Evolutionary conservation across 1,140 invertebrate species (phyloP), one percentile per base, ranked within the genome.

Genomic region (Andrena cerasifolii): DNA sequence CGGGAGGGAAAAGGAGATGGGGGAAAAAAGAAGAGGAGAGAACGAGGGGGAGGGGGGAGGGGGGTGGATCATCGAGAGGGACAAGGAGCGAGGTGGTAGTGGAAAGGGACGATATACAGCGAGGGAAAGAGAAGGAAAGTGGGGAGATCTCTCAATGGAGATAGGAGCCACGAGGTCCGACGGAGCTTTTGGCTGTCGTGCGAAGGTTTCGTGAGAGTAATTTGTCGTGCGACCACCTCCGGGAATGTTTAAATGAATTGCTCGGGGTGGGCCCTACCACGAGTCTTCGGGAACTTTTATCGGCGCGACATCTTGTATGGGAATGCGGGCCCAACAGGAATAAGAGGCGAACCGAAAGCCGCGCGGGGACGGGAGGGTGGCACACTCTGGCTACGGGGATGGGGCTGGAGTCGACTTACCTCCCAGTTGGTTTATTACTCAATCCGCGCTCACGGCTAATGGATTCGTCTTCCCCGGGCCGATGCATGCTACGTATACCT

Each of bases 181-280:
- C 75, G 82, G 78, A 77, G 75, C 84, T 90, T 90, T 89, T 78
- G 86, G 86, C 77, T 78, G 82, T 85, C 81, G 82, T 65, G 82
- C 85, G 85, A 85, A 88, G 88, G 80, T 90, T 88, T 85, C 75
- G 87, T 84, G 90, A 87, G 90, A 92, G 92, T 93, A 93, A 93
- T 93, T 93, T 93, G 92, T 93, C 92, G 91, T 89, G 91, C 91
- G 92, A 93, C 92, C 92, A 93, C 92, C 92, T 92, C 82, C 84
- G 89, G 91, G 91, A 93, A 92, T 93, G 91, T 92, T 92, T 86
- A 93, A 93, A 93, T 93, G 92, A 93, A 92, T 92, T 91, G 91
- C 88, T 89, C 86, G 85, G 80, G 86, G 86, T 85, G 85, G 88
- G 87, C 85, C 86, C 78, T 77, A 80, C 80, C 81, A 83, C 85